phyloP scores from a whole-genome alignment of 2,797 vertebrate genomes.

The Orientallactaga sibirica region DNA sequence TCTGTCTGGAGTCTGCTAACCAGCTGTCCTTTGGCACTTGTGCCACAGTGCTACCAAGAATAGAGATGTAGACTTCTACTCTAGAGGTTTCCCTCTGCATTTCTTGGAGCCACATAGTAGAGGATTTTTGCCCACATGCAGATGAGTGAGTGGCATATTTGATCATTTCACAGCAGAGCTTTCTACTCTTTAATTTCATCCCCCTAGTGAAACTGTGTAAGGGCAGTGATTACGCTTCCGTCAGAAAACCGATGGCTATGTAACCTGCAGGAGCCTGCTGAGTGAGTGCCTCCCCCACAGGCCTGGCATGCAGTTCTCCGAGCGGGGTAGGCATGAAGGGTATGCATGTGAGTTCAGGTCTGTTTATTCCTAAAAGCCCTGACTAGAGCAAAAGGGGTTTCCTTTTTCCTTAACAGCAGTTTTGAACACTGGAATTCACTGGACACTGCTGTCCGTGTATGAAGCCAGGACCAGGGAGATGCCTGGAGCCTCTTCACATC shows the following conservation, averaged over 20 bases:
- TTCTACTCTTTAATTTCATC: not conserved
- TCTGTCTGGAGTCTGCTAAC: not conserved
- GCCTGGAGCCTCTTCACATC: not conserved
- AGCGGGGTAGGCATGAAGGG: not conserved
- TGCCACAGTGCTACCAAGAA: fast-evolving
- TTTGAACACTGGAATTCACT: not conserved
- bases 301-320: not conserved
- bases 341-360: not conserved
- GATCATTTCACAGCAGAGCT: not conserved
- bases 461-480: not conserved
- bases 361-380: not conserved
- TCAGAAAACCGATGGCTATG: not conserved
- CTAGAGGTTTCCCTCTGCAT: fast-evolving
- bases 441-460: not conserved
- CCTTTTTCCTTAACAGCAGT: not conserved
- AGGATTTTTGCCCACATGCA: not conserved
- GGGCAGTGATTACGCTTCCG: not conserved
- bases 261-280: not conserved
- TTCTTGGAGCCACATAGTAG: not conserved
- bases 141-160: not conserved
- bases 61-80: not conserved
- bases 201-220: not conserved
- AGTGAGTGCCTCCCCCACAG: not conserved
- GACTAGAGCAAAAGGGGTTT: not conserved
- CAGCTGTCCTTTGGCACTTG: fast-evolving